These are phyloP conservation scores for Bursaphelenchus okinawaensis DNA, from an alignment of 2,888 invertebrate genomes.

Conservation along the genomic window DNA sequence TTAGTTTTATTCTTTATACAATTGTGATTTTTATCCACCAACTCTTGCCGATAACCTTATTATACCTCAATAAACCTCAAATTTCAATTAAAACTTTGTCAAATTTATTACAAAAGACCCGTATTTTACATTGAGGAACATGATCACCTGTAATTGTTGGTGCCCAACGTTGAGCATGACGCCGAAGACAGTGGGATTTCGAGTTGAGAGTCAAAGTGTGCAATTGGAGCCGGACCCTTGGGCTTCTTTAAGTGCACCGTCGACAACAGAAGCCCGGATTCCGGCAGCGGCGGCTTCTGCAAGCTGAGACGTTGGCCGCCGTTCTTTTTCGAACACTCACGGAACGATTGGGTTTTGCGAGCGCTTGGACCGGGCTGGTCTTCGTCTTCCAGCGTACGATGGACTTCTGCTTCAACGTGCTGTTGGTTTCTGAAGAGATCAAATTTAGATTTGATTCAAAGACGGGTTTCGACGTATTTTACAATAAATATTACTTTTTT, in stretches of 20 bases:
- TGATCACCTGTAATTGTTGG: background rate
- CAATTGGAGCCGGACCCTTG: constrained; percentile 22
- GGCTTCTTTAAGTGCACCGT: constrained; percentile 15
- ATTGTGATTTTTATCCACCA: too few species aligned
- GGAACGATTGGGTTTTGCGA: background rate
- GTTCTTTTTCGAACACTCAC: background rate
- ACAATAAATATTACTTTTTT: too few species aligned
- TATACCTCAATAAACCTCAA: too few species aligned
- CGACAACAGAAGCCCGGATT: constrained; percentile 4
- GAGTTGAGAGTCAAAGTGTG: constrained; percentile 21
- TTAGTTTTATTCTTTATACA: too few species aligned
- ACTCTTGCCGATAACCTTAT: too few species aligned
- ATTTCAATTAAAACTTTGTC: too few species aligned
- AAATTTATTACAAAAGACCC: too few species aligned
- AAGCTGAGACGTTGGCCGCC: background rate
- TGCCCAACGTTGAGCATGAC: constrained; percentile 11
- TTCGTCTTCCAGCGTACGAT: background rate
- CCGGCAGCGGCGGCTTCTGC: background rate
- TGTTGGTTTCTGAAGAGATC: too few species aligned
- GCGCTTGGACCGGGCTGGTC: background rate
- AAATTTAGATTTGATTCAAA: background rate
- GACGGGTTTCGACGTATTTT: too few species aligned
- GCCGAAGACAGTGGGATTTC: constrained; percentile 14
- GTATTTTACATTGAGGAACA: too few species aligned
- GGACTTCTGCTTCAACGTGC: background rate